phyloP scores from a whole-genome alignment of 1,140 invertebrate species.

The Ladona fulva region DNA sequence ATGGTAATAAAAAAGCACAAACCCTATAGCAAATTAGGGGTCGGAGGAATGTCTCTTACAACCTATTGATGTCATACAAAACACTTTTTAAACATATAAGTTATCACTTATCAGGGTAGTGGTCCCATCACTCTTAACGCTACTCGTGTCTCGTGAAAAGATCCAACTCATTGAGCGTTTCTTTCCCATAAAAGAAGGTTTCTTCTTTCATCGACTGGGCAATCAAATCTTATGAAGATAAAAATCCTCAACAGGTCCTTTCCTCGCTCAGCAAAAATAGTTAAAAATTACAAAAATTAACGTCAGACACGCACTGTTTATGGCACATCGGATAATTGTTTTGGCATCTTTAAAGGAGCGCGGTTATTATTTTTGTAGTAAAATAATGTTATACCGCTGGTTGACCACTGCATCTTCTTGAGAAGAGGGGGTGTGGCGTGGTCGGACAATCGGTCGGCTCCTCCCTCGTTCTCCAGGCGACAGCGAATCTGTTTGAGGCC shows the following conservation, averaged over 20 bases:
- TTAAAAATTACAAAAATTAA: background rate
- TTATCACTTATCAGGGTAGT: background rate
- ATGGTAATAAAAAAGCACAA: background rate
- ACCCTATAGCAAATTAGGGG: background rate
- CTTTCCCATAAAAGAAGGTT: background rate
- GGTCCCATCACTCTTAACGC: background rate
- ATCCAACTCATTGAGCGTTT: background rate
- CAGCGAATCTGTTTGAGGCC: no score
- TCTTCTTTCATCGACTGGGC: background rate
- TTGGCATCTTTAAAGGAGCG: background rate
- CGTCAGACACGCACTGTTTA: background rate
- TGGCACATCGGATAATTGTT: background rate
- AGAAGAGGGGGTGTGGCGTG: no score
- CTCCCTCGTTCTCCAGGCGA: no score
- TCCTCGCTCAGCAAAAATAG: background rate
- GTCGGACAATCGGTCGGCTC: no score
- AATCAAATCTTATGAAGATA: background rate
- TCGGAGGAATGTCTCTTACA: background rate
- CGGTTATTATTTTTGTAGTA: background rate
- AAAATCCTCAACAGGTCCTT: background rate
- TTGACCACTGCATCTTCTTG: no score
- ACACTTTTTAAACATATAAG: background rate
- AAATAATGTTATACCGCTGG: no score
- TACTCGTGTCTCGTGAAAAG: background rate
- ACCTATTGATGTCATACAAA: background rate